These are phyloP conservation scores for Halictus quadricinctus DNA, from an alignment of 2,888 invertebrate genomes.

Conservation along the genomic window DNA sequence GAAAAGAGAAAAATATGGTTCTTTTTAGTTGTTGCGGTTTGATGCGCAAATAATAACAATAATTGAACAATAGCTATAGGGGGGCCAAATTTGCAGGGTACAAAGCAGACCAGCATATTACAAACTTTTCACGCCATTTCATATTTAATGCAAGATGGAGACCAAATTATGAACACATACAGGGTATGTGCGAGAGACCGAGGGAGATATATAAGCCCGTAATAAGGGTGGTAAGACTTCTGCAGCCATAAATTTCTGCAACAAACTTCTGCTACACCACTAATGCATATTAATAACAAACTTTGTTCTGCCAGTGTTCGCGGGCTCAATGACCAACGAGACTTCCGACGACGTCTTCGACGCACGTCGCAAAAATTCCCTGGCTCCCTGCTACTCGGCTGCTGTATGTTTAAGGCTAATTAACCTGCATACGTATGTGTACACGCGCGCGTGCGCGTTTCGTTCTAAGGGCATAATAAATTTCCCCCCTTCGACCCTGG, in stretches of 20 bases:
- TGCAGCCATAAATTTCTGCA: slow-evolving; percentile 16
- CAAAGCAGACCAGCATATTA: background rate
- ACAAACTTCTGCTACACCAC: slow-evolving; percentile 16
- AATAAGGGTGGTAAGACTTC: slow-evolving; percentile 22
- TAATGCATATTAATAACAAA: slow-evolving; percentile 18
- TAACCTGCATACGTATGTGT: slow-evolving; percentile 22
- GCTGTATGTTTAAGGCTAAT: slow-evolving; percentile 39
- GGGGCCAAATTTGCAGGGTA: background rate
- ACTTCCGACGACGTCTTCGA: slow-evolving; percentile 3
- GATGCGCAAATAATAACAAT: too few species aligned
- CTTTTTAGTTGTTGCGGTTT: too few species aligned
- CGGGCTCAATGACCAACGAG: background rate
- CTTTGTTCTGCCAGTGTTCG: background rate
- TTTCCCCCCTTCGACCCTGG: slow-evolving; percentile 23
- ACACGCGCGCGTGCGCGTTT: background rate
- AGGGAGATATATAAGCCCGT: background rate
- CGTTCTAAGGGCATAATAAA: slow-evolving; percentile 51
- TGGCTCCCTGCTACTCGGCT: background rate
- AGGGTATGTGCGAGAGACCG: background rate
- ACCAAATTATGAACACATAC: background rate
- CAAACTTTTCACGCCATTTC: slow-evolving; percentile 11
- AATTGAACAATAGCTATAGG: background rate
- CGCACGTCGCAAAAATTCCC: slow-evolving; percentile 18
- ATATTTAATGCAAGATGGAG: slow-evolving; percentile 11
- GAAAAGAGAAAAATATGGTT: background rate